Percentiles rank a stretch among this genome's conserved stretches.
Evolutionary conservation across 2,888 invertebrate species (phyloP).

Genomic region (Sesamia inferens): DNA sequence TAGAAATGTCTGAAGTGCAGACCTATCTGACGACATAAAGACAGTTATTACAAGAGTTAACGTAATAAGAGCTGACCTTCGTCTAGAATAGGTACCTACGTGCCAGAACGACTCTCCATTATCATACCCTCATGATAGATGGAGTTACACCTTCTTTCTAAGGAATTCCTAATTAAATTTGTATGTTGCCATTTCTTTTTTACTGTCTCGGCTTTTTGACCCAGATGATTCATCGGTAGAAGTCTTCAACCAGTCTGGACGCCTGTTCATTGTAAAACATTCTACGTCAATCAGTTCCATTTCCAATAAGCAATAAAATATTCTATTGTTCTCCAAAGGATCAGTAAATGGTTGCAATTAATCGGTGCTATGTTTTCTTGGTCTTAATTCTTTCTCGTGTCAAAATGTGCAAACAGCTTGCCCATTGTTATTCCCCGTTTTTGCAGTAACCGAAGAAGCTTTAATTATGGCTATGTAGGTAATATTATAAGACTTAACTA

Average conservation of each 20-base stretch:
- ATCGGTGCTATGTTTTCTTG: constrained; percentile 52
- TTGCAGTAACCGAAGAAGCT: constrained; percentile 10
- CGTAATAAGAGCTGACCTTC: constrained; percentile 66
- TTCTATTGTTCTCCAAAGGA: constrained; percentile 58
- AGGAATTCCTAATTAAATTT: constrained; percentile 61
- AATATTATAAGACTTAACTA: constrained; percentile 14
- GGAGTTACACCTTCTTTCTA: constrained; percentile 55
- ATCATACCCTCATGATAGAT: constrained; percentile 68
- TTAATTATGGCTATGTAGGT: constrained; percentile 19
- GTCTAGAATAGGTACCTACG: constrained; percentile 65
- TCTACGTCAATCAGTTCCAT: constrained; percentile 48
- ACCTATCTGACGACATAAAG: constrained; percentile 56
- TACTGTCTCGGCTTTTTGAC: constrained; percentile 44
- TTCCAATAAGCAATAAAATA: constrained; percentile 62
- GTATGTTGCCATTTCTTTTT: constrained; percentile 54
- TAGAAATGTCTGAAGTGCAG: constrained; percentile 32
- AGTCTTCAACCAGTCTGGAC: constrained; percentile 48
- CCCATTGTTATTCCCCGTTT: constrained; percentile 25
- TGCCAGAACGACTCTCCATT: constrained; percentile 66
- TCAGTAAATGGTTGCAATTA: constrained; percentile 45
- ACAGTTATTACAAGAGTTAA: constrained; percentile 53
- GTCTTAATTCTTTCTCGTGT: constrained; percentile 36
- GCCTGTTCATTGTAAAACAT: constrained; percentile 48
- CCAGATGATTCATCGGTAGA: constrained; percentile 63
- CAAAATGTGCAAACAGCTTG: constrained; percentile 37